Percentiles rank a stretch among this genome's conserved stretches.
Conservation (phyloP, 2,888 invertebrate genomes). For the Metacarcinus magister region DNA sequence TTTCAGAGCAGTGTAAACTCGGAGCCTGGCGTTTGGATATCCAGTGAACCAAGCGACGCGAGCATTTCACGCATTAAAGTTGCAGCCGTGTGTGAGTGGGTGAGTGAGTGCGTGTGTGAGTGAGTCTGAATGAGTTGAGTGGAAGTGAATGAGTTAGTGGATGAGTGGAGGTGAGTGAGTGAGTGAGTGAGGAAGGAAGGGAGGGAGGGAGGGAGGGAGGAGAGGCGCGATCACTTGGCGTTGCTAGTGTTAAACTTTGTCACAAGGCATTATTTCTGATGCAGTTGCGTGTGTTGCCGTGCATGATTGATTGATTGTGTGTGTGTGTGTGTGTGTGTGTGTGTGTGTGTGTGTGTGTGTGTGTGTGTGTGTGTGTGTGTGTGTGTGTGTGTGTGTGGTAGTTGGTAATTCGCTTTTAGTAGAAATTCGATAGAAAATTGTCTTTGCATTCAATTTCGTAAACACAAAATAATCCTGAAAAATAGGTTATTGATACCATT, state of each 20-base stretch:
- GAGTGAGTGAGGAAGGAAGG: background rate
- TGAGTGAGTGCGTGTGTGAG: background rate
- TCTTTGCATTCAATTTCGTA: background rate
- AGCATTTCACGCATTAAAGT: conserved; percentile 38
- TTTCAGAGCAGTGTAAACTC: conserved; percentile 22
- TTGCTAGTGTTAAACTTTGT: no score
- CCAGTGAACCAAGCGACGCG: background rate
- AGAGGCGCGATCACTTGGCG: background rate
- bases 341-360: no score
- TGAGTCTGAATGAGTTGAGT: background rate
- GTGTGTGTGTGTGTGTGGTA: background rate
- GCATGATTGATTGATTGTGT: no score
- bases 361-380: no score
- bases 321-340: no score
- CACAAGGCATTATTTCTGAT: no score
- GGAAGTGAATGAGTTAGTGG: background rate
- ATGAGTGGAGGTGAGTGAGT: background rate
- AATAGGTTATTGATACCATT: background rate
- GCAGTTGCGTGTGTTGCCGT: no score
- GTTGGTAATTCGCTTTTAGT: background rate
- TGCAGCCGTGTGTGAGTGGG: background rate
- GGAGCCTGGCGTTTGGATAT: conserved; percentile 11
- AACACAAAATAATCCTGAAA: background rate
- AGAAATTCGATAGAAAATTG: background rate
- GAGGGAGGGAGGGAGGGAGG: no score